Percentiles rank a stretch among this genome's conserved stretches.
phyloP scores from a whole-genome alignment of 2,797 vertebrate genomes.

The Gadopsis marmoratus region DNA sequence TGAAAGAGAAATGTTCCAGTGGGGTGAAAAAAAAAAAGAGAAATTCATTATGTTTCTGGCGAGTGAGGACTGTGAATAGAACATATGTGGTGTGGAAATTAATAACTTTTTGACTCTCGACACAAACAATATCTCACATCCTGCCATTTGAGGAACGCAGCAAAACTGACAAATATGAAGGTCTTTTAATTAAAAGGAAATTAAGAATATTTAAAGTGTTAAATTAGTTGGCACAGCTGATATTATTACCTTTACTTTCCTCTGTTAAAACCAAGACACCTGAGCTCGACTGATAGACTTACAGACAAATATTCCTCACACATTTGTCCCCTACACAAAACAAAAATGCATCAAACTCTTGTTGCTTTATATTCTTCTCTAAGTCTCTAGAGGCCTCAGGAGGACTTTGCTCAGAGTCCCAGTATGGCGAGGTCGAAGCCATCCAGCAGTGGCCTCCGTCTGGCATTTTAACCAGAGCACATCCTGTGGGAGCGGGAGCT shows the following conservation, averaged over 20 bases:
- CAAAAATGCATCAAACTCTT: conserved; percentile 50
- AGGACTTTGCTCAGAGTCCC: conserved; percentile 68
- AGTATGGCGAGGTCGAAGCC: conserved; percentile 76
- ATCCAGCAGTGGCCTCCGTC: conserved; percentile 84
- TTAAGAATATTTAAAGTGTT: conserved; percentile 7
- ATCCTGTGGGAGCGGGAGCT: conserved; percentile 88
- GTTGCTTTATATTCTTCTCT: conserved; percentile 72
- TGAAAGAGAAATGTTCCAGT: conserved; percentile 63
- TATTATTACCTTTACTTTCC: conserved; percentile 6
- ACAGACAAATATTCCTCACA: conserved; percentile 33
- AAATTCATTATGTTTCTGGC: conserved; percentile 68
- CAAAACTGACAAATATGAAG: conserved; percentile 5
- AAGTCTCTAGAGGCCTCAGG: conserved; percentile 60
- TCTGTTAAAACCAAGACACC: conserved; percentile 25
- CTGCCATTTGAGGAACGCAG: conserved; percentile 21
- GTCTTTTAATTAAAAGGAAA: conserved; percentile 41
- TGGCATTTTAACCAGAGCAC: conserved; percentile 87
- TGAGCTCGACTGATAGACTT: conserved; percentile 18
- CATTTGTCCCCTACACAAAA: conserved; percentile 52
- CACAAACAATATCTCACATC: conserved; percentile 51
- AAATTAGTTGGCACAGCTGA: background rate
- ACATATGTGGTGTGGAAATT: conserved; percentile 47
- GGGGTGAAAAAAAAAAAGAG: conserved; percentile 64
- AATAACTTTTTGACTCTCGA: conserved; percentile 39
- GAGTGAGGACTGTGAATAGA: conserved; percentile 44